Percentiles rank a stretch among this genome's conserved stretches.
Conservation (phyloP, 2,113 vertebrate species). For the Megalops atlanticus region DNA sequence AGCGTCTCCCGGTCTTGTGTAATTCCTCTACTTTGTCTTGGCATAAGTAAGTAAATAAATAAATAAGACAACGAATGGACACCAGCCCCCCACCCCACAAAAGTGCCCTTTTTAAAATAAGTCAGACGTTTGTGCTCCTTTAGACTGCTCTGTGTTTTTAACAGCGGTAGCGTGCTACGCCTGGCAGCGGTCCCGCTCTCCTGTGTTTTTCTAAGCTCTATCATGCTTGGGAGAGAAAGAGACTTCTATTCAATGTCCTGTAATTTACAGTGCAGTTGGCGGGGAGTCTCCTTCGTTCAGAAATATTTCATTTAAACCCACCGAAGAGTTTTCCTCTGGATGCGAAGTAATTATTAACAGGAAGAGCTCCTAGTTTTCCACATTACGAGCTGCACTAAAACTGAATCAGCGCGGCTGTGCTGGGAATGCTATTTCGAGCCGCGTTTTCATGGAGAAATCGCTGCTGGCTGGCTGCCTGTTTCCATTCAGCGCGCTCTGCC, state of each 20-base stretch:
- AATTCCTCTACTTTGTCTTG: background rate
- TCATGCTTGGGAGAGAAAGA: slow-evolving; percentile 23
- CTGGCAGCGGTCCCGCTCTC: slow-evolving; percentile 8
- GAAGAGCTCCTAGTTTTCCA: slow-evolving; percentile 72
- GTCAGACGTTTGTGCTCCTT: slow-evolving; percentile 17
- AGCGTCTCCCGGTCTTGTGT: background rate
- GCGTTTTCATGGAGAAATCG: slow-evolving; percentile 54
- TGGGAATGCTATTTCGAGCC: slow-evolving; percentile 68
- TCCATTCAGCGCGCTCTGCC: slow-evolving; percentile 68
- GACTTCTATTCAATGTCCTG: slow-evolving; percentile 36
- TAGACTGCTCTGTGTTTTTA: slow-evolving; percentile 29
- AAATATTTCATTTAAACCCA: slow-evolving; percentile 52
- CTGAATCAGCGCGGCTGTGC: slow-evolving; percentile 75
- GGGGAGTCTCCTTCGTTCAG: slow-evolving; percentile 45
- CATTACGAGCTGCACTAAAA: slow-evolving; percentile 77
- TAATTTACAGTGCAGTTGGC: slow-evolving; percentile 59
- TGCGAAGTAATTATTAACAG: slow-evolving; percentile 75
- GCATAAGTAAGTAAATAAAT: too few relatives aligned
- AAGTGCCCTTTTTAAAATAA: slow-evolving; percentile 3
- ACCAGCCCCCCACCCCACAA: background rate
- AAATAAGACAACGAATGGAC: background rate
- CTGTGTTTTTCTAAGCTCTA: slow-evolving; percentile 40
- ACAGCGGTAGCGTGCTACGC: slow-evolving; percentile 28
- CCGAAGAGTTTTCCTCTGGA: slow-evolving; percentile 54
- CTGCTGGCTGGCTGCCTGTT: slow-evolving; percentile 72